Base-by-base conservation (phyloP, 1,140 invertebrate species). In the Dendroctonus valens region DNA sequence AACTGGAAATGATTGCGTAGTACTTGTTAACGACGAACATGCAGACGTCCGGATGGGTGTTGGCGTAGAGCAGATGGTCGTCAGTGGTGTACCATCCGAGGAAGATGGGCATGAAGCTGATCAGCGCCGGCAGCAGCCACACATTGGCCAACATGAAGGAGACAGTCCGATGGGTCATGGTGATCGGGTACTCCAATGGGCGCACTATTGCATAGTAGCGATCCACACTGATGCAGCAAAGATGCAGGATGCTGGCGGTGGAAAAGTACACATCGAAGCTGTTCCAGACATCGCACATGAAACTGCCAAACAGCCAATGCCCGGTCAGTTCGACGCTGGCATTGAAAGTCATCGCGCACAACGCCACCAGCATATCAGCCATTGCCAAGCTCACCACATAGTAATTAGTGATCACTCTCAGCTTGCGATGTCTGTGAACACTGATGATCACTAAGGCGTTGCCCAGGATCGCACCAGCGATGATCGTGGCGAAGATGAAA, bases 321-420 rank as follows among this genome's bases (percentile, higher is more conserved):
- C 87, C 87, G 37, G 88, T 90, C 5, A 95, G 76, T 74, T 93
- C 90, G 6, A 93, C 86, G 73, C 89, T 91, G 15, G 93, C 92
- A 80, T 96, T 97, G 80, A 97, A 97, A n/a, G 91, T 94, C 95
- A 94, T 95, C 39, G 92, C 92, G 74, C 94, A 91, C 15, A 96
- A 80, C 5, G 94, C 94, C 7, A 98, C 95, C 15, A 96, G 80
- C 77, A 95, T 88, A 77, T 97, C 95, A 5, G 95, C 94, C 71
- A 93, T 88, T 0, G 95, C 92, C 15, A 97, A 80, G 41, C 93
- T 95, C 38, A 97, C 94, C 57, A 98, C 93, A 81, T 97, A 97
- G 75, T 94, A 94, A 81, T 97, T 98, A 41, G 94, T 97, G 68
- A 94, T 91, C 58, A 94, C 89, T 4, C 92, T 83, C 51, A 93